phyloP scores from a whole-genome alignment of 2,113 vertebrate genomes.

The Lampris megalopsis region DNA sequence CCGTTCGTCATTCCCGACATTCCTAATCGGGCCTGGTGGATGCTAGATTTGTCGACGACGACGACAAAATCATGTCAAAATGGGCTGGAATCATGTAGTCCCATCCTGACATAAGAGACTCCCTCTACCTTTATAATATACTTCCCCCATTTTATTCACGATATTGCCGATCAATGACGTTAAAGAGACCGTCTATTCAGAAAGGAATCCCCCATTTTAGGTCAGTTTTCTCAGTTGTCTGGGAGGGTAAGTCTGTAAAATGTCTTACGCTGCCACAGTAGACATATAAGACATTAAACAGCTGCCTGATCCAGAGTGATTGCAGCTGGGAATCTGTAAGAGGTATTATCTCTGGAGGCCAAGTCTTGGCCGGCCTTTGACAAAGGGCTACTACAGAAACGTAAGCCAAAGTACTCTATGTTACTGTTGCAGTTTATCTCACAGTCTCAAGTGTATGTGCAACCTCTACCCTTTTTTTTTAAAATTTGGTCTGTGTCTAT shows the following conservation, averaged over 20 bases:
- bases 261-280: not conserved
- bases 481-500: too few relatives aligned
- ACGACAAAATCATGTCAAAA: too few relatives aligned
- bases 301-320: slow-evolving; percentile 4
- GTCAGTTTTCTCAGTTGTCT: not conserved
- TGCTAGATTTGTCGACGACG: too few relatives aligned
- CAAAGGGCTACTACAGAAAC: not conserved
- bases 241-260: slow-evolving; percentile 42
- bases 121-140: too few relatives aligned
- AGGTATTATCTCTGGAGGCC: slow-evolving; percentile 36
- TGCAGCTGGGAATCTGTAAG: slow-evolving; percentile 45
- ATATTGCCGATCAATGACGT: not conserved
- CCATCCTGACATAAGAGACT: too few relatives aligned
- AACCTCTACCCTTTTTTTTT: too few relatives aligned
- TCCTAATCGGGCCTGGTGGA: too few relatives aligned
- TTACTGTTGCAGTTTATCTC: not conserved
- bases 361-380: not conserved
- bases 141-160: not conserved
- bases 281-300: slow-evolving; percentile 51
- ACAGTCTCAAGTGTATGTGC: not conserved
- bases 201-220: not conserved
- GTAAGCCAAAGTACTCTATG: not conserved
- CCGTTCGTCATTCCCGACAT: too few relatives aligned
- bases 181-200: not conserved
- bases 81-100: too few relatives aligned